Percentiles rank a stretch among this genome's conserved stretches.
These are phyloP conservation scores for Psammodynastes pulverulentus DNA, from an alignment of 2,113 vertebrate species.

Conservation along the genomic window DNA sequence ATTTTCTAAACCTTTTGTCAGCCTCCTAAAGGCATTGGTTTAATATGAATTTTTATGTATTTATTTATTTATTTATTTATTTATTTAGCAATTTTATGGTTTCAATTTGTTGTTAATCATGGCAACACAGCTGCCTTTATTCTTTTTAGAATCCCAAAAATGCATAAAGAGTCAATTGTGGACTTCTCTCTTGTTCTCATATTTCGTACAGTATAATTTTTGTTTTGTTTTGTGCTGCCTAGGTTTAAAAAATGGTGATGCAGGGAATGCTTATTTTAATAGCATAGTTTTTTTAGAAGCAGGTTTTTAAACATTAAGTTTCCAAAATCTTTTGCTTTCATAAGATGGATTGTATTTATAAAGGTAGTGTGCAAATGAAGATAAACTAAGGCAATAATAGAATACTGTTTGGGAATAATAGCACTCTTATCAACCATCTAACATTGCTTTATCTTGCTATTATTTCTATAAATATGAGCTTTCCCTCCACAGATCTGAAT, in stretches of 20 bases:
- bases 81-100: neutral
- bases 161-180: neutral
- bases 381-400: neutral
- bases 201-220: neutral
- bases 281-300: neutral
- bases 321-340: neutral
- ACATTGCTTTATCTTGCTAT: neutral
- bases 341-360: neutral
- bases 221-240: neutral
- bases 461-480: neutral
- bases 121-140: neutral
- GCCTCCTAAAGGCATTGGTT: neutral
- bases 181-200: neutral
- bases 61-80: too few relatives aligned
- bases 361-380: neutral
- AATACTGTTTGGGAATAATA: neutral
- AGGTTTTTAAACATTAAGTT: neutral
- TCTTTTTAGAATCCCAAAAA: neutral
- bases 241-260: neutral
- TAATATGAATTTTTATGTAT: neutral
- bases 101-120: neutral
- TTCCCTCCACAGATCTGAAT: too few relatives aligned
- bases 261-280: neutral
- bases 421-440: neutral
- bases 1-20: neutral